Evolutionary conservation across 2,888 invertebrate species (phyloP), one percentile per base, ranked within the genome.

Genomic region (Lithophane semibrunnea): DNA sequence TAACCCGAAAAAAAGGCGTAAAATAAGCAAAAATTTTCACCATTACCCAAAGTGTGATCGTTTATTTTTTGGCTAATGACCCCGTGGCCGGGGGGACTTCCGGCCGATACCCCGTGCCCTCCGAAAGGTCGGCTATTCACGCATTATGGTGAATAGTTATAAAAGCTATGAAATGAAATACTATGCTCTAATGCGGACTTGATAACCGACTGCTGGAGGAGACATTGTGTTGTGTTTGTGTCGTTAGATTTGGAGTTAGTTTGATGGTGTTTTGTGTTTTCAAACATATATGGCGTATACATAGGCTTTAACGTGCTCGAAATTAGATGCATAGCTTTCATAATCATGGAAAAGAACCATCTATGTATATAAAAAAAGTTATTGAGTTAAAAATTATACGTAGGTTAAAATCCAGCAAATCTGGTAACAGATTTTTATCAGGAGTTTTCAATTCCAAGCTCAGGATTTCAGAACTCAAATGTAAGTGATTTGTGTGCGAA

Each of bases 1-100:
- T 21, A 77, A 60, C 61, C 52, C 24, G 9, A 72, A 67, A 88
- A 88, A 90, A 73, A 49, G 61, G 37, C 75, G 83, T 86, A 79
- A 86, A 83, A 90, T 88, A 89, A 88, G 88, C 83, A 75, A 83
- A 82, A 87, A 89, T 90, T 90, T 88, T 90, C 83, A 87, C 87
- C 91, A 90, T 93, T 92, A 91, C 91, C 90, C 90, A 88, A 63
- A 91, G 89, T 91, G 89, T 92, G 92, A 93, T 93, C 92, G 93
- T 93, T 93, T 93, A 93, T 93, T 94, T 92, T 94, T 94, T 93
- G 91, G 91, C 91, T 95, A 94, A 95, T 94, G 94, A 94, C 93
- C 90, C 90, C 87, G 86, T 89, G 91, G 77, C 70, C 86, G 86
- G 82, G 77, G 74, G 84, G 78, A 83, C 88, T 93, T 93, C 93